These are phyloP conservation scores for Branchinecta lynchi DNA, from an alignment of 1,140 invertebrate species.

Conservation along the genomic window DNA sequence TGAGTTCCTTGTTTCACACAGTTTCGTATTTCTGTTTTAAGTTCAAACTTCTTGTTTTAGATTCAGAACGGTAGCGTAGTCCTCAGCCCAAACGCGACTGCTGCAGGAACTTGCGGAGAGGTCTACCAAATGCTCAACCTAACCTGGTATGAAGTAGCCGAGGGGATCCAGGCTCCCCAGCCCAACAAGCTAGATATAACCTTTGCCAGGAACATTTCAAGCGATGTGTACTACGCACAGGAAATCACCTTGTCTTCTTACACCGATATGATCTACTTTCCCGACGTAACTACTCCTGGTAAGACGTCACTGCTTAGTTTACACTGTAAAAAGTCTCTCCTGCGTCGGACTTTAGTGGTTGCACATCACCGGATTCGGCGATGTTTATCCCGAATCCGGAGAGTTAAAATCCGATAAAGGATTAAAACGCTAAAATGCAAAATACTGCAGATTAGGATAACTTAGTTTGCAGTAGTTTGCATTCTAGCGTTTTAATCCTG, in stretches of 20 bases:
- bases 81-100: conserved; percentile 14
- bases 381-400: too few species aligned
- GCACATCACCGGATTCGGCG: too few species aligned
- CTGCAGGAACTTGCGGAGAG: conserved; percentile 14
- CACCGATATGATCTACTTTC: not conserved
- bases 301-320: not conserved
- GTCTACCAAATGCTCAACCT: conserved; percentile 13
- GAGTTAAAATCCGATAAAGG: too few species aligned
- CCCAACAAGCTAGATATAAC: conserved; percentile 12
- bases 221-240: not conserved
- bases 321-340: too few species aligned
- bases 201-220: conserved; percentile 17
- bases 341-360: too few species aligned
- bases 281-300: not conserved
- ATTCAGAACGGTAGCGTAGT: conserved; percentile 14
- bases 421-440: too few species aligned
- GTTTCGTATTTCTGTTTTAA: too few species aligned
- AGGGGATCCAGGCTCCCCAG: not conserved
- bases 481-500: too few species aligned
- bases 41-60: not conserved
- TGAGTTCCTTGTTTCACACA: too few species aligned
- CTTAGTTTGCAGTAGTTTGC: too few species aligned
- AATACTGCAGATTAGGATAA: too few species aligned
- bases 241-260: not conserved
- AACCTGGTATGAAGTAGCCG: conserved; percentile 13